Evolutionary conservation across 2,113 vertebrate species (phyloP).

Genomic region (Embiotoca jacksoni): DNA sequence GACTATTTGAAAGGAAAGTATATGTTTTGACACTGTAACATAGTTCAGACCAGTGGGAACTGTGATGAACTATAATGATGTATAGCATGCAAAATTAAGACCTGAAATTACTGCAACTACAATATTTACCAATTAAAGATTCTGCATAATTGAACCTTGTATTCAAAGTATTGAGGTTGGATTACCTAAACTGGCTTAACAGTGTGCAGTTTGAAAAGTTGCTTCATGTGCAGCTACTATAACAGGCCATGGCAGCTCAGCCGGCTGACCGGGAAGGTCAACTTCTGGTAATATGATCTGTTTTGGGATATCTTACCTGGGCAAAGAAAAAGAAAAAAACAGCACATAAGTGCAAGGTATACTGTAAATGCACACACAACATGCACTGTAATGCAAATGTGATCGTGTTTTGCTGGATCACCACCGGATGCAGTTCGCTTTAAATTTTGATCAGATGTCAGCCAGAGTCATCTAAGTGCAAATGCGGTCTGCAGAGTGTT

Average conservation of each 20-base stretch:
- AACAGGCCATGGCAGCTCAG: background rate
- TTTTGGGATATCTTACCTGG: constrained; percentile 3
- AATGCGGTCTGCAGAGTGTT: background rate
- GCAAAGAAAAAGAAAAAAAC: background rate
- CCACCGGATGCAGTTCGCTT: constrained; percentile 7
- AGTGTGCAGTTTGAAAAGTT: background rate
- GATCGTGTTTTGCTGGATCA: constrained; percentile 27
- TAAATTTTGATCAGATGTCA: constrained; percentile 20
- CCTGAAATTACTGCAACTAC: background rate
- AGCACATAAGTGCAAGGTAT: constrained; percentile 16
- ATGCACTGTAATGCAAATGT: constrained; percentile 34
- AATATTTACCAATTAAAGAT: background rate
- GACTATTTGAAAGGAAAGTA: no score
- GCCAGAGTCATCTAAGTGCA: constrained; percentile 35
- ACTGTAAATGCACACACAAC: constrained; percentile 8
- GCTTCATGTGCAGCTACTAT: background rate
- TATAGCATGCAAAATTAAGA: no score
- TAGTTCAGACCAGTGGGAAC: no score
- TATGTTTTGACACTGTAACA: no score
- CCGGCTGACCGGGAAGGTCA: background rate
- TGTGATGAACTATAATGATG: no score
- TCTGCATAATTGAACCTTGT: background rate
- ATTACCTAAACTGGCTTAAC: background rate
- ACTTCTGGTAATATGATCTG: constrained; percentile 24
- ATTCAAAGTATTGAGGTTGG: background rate